Conservation (phyloP, 2,113 vertebrate genomes). For the Pardalotus punctatus region DNA sequence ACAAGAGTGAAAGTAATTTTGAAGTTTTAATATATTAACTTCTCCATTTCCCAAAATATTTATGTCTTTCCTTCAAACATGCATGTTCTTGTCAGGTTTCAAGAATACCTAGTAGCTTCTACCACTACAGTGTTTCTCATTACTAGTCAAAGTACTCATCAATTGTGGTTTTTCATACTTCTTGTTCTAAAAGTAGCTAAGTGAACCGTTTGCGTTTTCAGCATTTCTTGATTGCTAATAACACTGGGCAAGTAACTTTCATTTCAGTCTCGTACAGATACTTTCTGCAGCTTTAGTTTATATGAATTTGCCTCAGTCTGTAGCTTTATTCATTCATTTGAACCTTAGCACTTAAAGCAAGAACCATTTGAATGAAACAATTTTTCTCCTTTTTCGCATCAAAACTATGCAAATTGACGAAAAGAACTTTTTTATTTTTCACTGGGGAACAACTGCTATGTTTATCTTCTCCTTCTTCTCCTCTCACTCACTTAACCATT, state of each 20-base stretch:
- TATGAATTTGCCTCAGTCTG: background rate
- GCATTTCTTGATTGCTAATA: background rate
- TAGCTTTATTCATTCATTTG: background rate
- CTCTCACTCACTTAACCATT: background rate
- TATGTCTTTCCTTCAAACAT: background rate
- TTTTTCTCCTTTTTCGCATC: background rate
- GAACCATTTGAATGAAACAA: fast-evolving
- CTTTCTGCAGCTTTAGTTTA: background rate
- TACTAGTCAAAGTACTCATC: background rate
- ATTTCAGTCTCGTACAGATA: background rate
- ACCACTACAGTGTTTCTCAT: background rate
- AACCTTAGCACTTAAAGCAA: background rate
- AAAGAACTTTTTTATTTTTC: background rate
- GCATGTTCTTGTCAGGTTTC: background rate
- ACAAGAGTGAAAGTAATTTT: background rate
- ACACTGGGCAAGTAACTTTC: background rate
- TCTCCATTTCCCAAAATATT: background rate
- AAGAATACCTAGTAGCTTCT: background rate
- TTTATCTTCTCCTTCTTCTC: background rate
- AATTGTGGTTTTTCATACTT: background rate
- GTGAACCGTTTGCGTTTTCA: background rate
- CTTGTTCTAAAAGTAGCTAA: background rate
- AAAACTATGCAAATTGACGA: background rate
- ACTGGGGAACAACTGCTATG: background rate
- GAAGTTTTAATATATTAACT: background rate